phyloP scores from a whole-genome alignment of 2,888 invertebrate genomes.

The Tiphia femorata region DNA sequence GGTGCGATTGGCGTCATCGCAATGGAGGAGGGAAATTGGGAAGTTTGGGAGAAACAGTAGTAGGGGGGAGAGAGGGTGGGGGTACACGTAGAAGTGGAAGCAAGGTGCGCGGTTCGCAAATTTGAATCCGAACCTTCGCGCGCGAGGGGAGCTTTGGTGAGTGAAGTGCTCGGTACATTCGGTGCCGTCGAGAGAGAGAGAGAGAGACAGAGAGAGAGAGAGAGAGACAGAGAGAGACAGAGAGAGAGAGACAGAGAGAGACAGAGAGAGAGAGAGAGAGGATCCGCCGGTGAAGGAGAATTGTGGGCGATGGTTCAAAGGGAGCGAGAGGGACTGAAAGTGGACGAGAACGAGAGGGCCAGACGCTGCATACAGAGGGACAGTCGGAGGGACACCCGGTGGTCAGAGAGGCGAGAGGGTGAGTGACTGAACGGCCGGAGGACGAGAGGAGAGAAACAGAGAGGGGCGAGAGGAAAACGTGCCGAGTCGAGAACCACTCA shows the following conservation, averaged over 20 bases:
- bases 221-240: neutral
- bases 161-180: slow-evolving; percentile 30
- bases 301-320: too few species aligned
- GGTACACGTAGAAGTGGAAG: slow-evolving; percentile 1
- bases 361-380: too few species aligned
- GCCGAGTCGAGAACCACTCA: slow-evolving; percentile 34
- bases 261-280: slow-evolving; percentile 2
- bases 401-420: neutral
- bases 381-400: neutral
- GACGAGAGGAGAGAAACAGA: slow-evolving; percentile 5
- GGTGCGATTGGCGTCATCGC: slow-evolving; percentile 25
- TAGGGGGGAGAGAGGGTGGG: neutral
- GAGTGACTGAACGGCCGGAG: slow-evolving; percentile 4
- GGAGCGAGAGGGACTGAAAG: slow-evolving; percentile 4
- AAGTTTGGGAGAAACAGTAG: neutral
- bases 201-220: slow-evolving; percentile 3
- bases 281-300: too few species aligned
- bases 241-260: slow-evolving; percentile 6
- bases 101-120: slow-evolving; percentile 17
- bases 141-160: slow-evolving; percentile 27
- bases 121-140: slow-evolving; percentile 25
- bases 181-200: slow-evolving; percentile 9
- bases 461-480: slow-evolving; percentile 18
- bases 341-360: slow-evolving; percentile 1
- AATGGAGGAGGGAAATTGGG: neutral